phyloP scores from a whole-genome alignment of 1,140 invertebrate genomes.

The Pinna nobilis region DNA sequence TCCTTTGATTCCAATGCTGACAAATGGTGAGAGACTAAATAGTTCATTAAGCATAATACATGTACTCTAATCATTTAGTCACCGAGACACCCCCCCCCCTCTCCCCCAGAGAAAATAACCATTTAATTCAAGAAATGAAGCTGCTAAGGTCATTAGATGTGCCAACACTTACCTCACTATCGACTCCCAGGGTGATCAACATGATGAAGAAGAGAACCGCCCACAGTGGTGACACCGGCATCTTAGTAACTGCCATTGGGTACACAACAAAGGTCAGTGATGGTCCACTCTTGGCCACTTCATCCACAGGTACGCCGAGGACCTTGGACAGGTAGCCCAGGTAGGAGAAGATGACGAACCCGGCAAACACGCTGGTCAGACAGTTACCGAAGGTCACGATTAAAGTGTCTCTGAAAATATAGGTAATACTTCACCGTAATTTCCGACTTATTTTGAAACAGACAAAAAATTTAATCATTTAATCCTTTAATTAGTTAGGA shows the following conservation, averaged over 20 bases:
- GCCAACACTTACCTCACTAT: constrained; percentile 83
- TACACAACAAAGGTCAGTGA: constrained; percentile 97
- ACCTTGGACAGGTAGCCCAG: constrained; percentile 92
- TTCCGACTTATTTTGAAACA: no score
- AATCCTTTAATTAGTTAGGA: no score
- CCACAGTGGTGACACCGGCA: constrained; percentile 96
- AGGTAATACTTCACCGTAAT: not conserved
- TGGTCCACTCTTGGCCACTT: constrained; percentile 91
- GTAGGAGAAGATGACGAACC: constrained; percentile 98
- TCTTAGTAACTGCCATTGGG: constrained; percentile 94
- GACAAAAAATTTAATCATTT: no score
- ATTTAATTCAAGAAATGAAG: not conserved
- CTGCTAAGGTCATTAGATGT: not conserved
- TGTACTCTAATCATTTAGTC: constrained; percentile 8
- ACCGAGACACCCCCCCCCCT: not conserved
- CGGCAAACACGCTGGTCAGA: constrained; percentile 95
- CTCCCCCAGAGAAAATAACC: not conserved
- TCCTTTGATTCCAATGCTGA: no score
- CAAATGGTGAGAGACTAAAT: no score
- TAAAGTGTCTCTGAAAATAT: constrained; percentile 87
- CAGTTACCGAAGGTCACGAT: constrained; percentile 96
- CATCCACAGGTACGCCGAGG: constrained; percentile 88
- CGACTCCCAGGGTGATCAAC: constrained; percentile 93
- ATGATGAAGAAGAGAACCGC: constrained; percentile 98
- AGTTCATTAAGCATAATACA: no score